Base-by-base conservation (phyloP, 2,888 invertebrate genomes). In the Melieria picta region DNA sequence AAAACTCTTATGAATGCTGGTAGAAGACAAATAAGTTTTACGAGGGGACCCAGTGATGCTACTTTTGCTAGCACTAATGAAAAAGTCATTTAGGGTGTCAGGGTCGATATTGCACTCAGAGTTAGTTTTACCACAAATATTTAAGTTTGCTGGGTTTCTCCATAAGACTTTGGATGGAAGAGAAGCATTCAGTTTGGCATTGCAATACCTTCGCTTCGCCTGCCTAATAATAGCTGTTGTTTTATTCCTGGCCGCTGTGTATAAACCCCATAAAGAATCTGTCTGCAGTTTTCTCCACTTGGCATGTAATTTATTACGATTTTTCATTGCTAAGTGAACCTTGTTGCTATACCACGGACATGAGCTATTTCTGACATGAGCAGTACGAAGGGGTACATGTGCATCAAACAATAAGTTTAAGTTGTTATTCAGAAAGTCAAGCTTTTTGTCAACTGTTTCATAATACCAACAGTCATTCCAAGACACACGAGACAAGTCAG, bases 41-140 rank as follows among this genome's bases (percentile, higher is more conserved):
- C 30, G 30, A 30, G 30, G 30, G 30, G 30, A 30, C 30, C 30
- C 30, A 2, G 30, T 30, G 30, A 30, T 30, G 30, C 30, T 30
- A 30, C 30, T 30, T 30, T 30, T 30, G 30, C 30, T 30, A 30
- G 30, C 30, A 30, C 30, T 30, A 1, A 30, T 30, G 30, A 30
- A 30, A 30, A 30, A 30, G 30, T 30, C 30, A 30, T 30, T 30
- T 79, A 16, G 9, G 7, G 7, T 30, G 11, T 61, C 60, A 43
- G 43, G 42, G 60, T 60, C 42, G 45, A 60, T 60, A 7, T 60
- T 11, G 43, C 60, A 60, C 45, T 60, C 16, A 42, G 10, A 10
- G 10, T n/a, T 43, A 42, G 42, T 60, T 4, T 43, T 42, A 10
- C 60, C 43, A 60, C 45, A 45, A 5, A 60, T 7, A 9, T 13